A percentile compares a stretch with the other conserved stretches of the same genome.
These are phyloP conservation scores for Natator depressus DNA, from an alignment of 2,113 vertebrate genomes.

Conservation along the genomic window DNA sequence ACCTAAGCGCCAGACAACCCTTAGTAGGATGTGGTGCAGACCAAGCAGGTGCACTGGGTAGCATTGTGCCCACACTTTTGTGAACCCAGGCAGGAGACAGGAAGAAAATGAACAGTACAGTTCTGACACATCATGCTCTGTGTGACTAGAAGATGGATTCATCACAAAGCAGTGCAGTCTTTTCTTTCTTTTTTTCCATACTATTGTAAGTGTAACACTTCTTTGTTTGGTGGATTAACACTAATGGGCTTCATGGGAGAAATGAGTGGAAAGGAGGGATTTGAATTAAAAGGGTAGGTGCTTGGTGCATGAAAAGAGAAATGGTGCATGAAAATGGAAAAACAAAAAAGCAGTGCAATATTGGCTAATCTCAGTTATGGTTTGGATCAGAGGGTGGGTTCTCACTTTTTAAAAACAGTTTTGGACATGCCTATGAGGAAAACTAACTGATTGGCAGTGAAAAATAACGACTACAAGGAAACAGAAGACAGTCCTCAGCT, in stretches of 20 bases:
- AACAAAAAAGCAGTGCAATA: not conserved
- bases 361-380: not conserved
- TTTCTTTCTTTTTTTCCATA: not conserved
- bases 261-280: not conserved
- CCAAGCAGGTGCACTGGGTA: not conserved
- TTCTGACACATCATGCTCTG: not conserved
- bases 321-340: not conserved
- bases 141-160: not conserved
- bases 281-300: not conserved
- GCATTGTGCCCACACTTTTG: not conserved
- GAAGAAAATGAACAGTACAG: not conserved
- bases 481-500: slow-evolving; percentile 29
- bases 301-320: not conserved
- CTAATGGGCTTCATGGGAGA: slow-evolving; percentile 3
- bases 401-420: not conserved
- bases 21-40: not conserved
- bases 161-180: not conserved
- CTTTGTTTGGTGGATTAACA: not conserved
- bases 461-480: not conserved
- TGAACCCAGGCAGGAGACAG: not conserved
- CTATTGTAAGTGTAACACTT: not conserved
- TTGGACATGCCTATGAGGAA: not conserved
- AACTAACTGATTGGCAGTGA: not conserved
- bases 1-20: not conserved
- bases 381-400: not conserved